Percentiles rank a stretch among this genome's conserved stretches.
phyloP scores from a whole-genome alignment of 2,113 vertebrate species.

The Oreamnos americanus region DNA sequence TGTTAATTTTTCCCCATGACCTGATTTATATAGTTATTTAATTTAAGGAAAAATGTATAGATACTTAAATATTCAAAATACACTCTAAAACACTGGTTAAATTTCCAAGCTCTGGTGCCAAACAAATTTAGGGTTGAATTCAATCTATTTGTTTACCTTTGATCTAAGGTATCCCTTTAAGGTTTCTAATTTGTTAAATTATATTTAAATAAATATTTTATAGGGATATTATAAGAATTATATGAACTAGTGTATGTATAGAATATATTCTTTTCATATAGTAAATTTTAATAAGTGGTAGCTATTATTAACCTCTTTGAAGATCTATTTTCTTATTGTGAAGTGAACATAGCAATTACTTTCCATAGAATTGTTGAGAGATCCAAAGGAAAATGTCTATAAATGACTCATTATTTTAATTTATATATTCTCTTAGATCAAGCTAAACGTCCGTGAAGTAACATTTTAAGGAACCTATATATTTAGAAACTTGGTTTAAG shows the following conservation, averaged over 20 bases:
- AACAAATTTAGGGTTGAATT: not conserved
- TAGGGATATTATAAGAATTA: not conserved
- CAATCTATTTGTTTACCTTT: not conserved
- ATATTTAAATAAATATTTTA: not conserved
- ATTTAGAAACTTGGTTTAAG: conserved; percentile 32
- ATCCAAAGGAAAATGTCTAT: not conserved
- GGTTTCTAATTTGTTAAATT: not conserved
- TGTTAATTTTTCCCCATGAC: not conserved
- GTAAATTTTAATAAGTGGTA: not conserved
- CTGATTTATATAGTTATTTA: not conserved
- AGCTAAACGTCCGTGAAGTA: not conserved
- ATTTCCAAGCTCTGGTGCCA: not conserved
- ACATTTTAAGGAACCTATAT: not conserved
- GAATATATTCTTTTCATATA: not conserved
- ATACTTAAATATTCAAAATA: not conserved
- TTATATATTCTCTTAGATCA: not conserved
- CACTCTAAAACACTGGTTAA: not conserved
- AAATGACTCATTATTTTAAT: not conserved
- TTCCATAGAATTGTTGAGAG: not conserved
- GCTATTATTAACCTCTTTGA: not conserved
- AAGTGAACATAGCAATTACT: not conserved
- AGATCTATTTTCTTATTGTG: not conserved
- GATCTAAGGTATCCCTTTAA: not conserved
- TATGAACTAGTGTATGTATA: not conserved
- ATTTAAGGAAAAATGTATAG: not conserved